Percentiles rank a stretch among this genome's conserved stretches.
Evolutionary conservation across 1,140 invertebrate genomes (phyloP).

Genomic region (Subanguina moxae): DNA sequence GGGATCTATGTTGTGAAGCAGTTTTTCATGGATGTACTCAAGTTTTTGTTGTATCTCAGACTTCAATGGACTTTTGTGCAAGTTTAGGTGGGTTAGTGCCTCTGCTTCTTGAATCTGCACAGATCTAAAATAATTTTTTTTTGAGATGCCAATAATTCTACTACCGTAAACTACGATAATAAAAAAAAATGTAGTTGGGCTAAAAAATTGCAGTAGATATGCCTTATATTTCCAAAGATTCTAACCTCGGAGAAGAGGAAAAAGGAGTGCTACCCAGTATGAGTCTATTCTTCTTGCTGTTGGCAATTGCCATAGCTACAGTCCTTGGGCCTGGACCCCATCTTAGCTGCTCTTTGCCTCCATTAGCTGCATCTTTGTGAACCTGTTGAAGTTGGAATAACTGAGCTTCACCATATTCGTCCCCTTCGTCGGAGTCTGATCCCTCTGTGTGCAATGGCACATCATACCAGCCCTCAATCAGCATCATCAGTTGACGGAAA

Average conservation of each 20-base stretch:
- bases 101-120: too few species aligned
- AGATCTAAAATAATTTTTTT: neutral
- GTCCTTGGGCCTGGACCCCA: too few species aligned
- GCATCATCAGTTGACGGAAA: conserved; percentile 72
- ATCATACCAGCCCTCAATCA: conserved; percentile 35
- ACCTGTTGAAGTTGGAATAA: too few species aligned
- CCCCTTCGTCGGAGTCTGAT: neutral
- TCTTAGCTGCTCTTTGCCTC: too few species aligned
- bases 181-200: too few species aligned
- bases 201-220: too few species aligned
- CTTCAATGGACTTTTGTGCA: conserved; percentile 3
- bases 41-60: conserved; percentile 70
- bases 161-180: too few species aligned
- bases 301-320: neutral
- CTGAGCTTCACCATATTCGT: neutral
- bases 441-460: neutral
- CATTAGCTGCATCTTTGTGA: too few species aligned
- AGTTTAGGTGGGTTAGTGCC: neutral
- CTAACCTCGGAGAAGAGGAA: neutral
- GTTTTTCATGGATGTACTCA: conserved; percentile 69
- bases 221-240: too few species aligned
- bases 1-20: conserved; percentile 67
- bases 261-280: neutral
- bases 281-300: neutral
- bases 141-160: too few species aligned